Evolutionary conservation across 2,797 vertebrate species (phyloP), one percentile per base, ranked within the genome.

Genomic region (Melanotaenia trifasciata): DNA sequence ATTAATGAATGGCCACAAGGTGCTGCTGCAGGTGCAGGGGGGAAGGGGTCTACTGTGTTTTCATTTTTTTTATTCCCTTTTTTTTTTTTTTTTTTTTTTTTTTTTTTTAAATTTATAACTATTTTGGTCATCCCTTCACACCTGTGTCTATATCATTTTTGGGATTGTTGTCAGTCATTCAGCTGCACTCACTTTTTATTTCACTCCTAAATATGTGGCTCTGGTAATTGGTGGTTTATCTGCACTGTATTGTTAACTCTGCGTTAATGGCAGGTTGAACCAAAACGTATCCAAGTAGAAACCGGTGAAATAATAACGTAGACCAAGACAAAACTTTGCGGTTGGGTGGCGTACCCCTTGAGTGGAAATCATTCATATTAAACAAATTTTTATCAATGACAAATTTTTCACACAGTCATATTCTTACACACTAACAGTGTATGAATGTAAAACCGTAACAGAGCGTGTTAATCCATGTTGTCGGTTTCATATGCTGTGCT

Each of bases 161-260:
- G 0, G 7, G 33, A 36, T 67, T 59, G 38, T 56, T 64, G 9
- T 59, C 26, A 38, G 26, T 45, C 32, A 38, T 67, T 35, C 12
- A 64, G 57, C 13, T 24, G n/a, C 51, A 63, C 16, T 56, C 20
- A 5, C 22, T 62, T 64, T 68, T 26, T 14, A 47, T 60, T 58
- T 72, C 11, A 28, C 10, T 13, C 53, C 57, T 16, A 50, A 75
- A 83, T 61, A 50, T 40, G 64, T 58, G 54, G 64, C 56, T 82
- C 59, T 67, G 45, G 64, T 72, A 60, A 78, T 70, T 64, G 58
- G 18, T 28, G 67, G 58, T 35, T 26, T 53, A 43, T 30, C 47
- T 60, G 16, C 9, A 24, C 47, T 74, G 36, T 66, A 28, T 75
- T 61, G 33, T 71, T 74, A 74, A 69, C 60, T 36, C 22, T 20